Evolutionary conservation across 2,888 invertebrate genomes (phyloP).

Genomic region (Drosophila cognata): DNA sequence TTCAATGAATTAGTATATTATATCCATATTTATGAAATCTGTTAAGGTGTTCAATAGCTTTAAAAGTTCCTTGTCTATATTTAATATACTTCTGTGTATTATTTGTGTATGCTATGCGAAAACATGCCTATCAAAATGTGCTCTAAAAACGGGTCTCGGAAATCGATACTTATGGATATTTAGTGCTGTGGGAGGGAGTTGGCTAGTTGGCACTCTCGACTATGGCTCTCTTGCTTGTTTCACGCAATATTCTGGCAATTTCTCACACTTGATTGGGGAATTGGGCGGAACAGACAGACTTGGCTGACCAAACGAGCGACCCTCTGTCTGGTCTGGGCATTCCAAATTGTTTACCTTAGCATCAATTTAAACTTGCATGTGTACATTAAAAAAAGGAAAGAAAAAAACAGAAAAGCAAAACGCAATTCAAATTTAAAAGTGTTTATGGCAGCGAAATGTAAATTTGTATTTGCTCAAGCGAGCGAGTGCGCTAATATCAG

Average conservation of each 20-base stretch:
- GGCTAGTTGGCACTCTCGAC: neutral
- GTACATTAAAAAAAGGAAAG: conserved; percentile 51
- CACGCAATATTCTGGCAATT: conserved; percentile 46
- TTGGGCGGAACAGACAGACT: conserved; percentile 12
- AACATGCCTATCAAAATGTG: neutral
- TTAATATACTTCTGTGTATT: neutral
- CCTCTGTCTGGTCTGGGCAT: conserved; percentile 37
- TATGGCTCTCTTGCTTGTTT: neutral
- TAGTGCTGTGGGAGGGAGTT: neutral
- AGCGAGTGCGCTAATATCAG: conserved; percentile 59
- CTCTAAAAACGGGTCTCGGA: neutral
- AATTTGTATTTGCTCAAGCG: conserved; percentile 80
- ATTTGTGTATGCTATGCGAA: neutral
- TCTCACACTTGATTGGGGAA: conserved; percentile 13
- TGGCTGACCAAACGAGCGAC: conserved; percentile 44
- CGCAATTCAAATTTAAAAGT: conserved; percentile 82
- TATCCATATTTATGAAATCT: too few species aligned
- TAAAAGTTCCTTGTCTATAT: neutral
- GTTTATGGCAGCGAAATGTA: conserved; percentile 83
- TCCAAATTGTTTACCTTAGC: conserved; percentile 76
- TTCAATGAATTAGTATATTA: neutral
- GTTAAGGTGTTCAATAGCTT: neutral
- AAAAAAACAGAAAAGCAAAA: conserved; percentile 27
- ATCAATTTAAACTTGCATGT: conserved; percentile 82
- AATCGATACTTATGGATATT: conserved; percentile 1